Base-by-base conservation (phyloP, 2,888 invertebrate genomes). In the Eilema depressum region DNA sequence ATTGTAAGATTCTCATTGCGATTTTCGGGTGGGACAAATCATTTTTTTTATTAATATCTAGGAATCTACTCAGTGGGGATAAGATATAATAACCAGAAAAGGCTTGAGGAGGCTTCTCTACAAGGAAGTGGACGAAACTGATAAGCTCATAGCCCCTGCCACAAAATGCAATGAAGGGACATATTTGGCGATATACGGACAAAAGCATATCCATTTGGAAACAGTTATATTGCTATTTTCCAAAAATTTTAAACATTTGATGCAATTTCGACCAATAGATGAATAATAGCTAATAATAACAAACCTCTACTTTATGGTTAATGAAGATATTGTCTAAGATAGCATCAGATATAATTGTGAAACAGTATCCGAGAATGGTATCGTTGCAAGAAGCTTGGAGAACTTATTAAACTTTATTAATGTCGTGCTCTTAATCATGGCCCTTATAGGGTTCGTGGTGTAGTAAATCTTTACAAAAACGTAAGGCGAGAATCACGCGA, bases 401-500 rank as follows among this genome's bases (percentile, higher is more conserved):
- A 88, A 90, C 90, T 91, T 92, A 93, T 91, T 91, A 93, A 88
- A 87, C 87, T 88, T 89, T 92, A 92, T 75, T 92, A 91, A 91
- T 91, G 88, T 85, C 86, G 89, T 90, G 89, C 88, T 87, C 88
- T 91, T 90, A 81, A 89, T 91, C 90, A 88, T 93, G 93, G 92
- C 93, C 93, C 85, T 91, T 85, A 86, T 83, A 88, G 88, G 85
- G 86, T 90, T 89, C 89, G 88, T 84, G 84, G 87, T 78, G 79
- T 83, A 85, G 91, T 90, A 91, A 92, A 92, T 92, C 91, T 89
- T 88, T 86, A 88, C 91, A 89, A 93, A 93, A 93, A 91, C 86
- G 88, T 89, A 88, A 87, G 87, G 92, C 85, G 83, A 75, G 88
- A 86, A 92, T 92, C 94, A 94, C 94, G 93, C 92, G 86, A 93